Conservation (phyloP, 2,113 vertebrate genomes). For the Elanus axillaris region DNA sequence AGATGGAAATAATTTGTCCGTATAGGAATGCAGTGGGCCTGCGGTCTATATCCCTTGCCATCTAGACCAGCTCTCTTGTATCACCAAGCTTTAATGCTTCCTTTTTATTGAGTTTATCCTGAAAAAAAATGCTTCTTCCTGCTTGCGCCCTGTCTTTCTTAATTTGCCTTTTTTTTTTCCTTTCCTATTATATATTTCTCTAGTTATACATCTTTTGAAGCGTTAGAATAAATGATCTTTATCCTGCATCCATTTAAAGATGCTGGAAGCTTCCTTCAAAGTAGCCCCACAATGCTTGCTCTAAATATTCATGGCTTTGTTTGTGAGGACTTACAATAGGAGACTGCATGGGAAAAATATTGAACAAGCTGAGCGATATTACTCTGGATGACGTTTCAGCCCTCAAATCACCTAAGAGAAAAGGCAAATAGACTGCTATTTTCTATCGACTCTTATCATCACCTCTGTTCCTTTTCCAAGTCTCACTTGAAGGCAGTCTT, state of each 20-base stretch:
- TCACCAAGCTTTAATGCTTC: not conserved
- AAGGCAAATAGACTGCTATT: slow-evolving; percentile 27
- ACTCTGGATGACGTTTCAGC: not conserved
- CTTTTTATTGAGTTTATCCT: not conserved
- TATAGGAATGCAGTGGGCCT: not conserved
- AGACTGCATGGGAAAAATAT: not conserved
- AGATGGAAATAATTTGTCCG: not conserved
- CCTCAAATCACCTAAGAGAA: slow-evolving; percentile 5
- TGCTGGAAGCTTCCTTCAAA: not conserved
- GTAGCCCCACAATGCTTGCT: not conserved
- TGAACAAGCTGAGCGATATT: not conserved
- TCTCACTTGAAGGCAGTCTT: slow-evolving; percentile 7
- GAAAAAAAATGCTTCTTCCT: not conserved
- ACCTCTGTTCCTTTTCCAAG: slow-evolving; percentile 24
- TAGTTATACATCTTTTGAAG: not conserved
- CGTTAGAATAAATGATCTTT: not conserved
- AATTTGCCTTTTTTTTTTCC: not conserved
- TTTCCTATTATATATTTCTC: not conserved
- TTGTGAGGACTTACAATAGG: not conserved
- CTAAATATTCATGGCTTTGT: not conserved
- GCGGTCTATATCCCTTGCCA: not conserved
- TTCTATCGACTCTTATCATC: slow-evolving; percentile 6
- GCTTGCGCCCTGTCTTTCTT: not conserved
- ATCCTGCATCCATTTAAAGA: not conserved
- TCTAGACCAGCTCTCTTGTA: not conserved